Conservation (phyloP, 2,888 invertebrate genomes). For the Stenolophus ochropezus region DNA sequence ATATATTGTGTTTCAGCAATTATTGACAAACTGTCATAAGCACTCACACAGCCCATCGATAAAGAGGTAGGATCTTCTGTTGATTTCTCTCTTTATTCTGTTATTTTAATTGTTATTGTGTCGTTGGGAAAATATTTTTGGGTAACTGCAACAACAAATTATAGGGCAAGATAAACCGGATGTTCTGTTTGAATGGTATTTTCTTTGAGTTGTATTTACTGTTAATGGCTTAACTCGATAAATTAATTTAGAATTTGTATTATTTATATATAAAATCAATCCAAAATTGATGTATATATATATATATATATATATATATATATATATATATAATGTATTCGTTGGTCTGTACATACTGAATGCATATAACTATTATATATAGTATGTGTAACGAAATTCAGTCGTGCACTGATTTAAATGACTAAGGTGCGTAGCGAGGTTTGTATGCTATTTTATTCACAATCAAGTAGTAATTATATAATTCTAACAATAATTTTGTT, state of each 20-base stretch:
- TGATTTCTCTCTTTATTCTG: constrained; percentile 2
- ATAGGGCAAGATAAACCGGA: background rate
- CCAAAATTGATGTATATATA: background rate
- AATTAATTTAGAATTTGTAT: background rate
- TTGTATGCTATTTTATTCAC: no score
- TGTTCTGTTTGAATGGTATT: background rate
- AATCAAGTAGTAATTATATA: no score
- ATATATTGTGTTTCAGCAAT: constrained; percentile 52
- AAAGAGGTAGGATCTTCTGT: background rate
- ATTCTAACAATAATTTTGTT: no score
- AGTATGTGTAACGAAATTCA: no score
- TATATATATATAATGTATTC: no score
- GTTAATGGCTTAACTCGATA: background rate
- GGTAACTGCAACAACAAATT: background rate
- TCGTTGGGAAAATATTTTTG: background rate
- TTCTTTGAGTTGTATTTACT: background rate
- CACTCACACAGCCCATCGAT: constrained; percentile 21
- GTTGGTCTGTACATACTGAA: no score
- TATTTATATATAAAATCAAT: background rate
- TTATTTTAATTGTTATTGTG: background rate
- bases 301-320: background rate
- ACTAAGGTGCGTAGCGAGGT: no score
- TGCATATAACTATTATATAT: no score
- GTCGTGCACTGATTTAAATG: no score
- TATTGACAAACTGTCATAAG: constrained; percentile 49